Conservation (phyloP, 2,888 invertebrate species). For the Tribolium freemani region DNA sequence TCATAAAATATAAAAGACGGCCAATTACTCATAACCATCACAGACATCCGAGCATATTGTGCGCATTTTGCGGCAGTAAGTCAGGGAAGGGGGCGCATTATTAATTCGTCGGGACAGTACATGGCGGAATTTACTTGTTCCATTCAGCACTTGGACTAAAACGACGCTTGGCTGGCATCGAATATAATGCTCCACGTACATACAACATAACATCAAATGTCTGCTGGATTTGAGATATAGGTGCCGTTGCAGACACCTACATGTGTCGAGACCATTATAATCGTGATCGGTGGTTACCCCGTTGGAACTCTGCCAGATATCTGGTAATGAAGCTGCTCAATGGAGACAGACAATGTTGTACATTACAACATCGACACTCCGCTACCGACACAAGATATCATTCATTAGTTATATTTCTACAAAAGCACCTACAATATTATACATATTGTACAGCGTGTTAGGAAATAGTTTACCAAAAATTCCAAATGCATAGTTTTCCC, state of each 20-base stretch:
- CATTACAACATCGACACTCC: not conserved
- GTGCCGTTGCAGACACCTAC: constrained; percentile 42
- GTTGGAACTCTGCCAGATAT: constrained; percentile 41
- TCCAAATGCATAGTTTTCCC: no score
- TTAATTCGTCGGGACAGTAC: constrained; percentile 33
- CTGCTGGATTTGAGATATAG: constrained; percentile 38
- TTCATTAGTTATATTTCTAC: no score
- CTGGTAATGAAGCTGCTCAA: constrained; percentile 29
- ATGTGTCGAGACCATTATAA: constrained; percentile 42
- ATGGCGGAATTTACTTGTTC: constrained; percentile 30
- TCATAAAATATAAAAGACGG: constrained; percentile 21
- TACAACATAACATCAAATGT: constrained; percentile 29
- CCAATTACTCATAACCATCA: constrained; percentile 36
- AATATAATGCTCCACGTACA: constrained; percentile 31
- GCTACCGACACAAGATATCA: not conserved
- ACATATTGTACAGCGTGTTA: no score
- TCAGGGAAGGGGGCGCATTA: constrained; percentile 23
- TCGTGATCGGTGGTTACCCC: constrained; percentile 40
- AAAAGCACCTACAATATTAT: no score
- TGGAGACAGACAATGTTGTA: not conserved
- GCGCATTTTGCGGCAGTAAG: constrained; percentile 21
- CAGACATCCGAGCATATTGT: constrained; percentile 25
- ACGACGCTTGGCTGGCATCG: constrained; percentile 17
- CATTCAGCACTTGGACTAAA: constrained; percentile 13
- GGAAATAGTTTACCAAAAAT: no score